phyloP scores from a whole-genome alignment of 2,797 vertebrate species.

The Pangasius sanitwongsei region DNA sequence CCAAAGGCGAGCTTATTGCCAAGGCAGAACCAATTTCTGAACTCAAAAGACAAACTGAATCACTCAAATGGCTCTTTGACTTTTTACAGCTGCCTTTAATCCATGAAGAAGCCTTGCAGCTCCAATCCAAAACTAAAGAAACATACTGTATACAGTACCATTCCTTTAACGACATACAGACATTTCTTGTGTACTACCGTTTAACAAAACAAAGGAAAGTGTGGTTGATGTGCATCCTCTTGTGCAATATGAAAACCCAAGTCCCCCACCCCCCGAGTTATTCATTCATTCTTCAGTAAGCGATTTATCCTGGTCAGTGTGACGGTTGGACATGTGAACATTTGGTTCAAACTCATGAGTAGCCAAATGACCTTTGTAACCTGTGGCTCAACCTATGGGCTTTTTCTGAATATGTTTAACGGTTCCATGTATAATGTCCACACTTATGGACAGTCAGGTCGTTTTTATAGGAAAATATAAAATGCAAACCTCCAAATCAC shows the following conservation, averaged over 20 bases:
- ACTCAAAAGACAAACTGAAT: neutral
- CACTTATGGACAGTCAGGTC: neutral
- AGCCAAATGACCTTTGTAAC: neutral
- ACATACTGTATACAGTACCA: too few relatives aligned
- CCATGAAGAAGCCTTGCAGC: neutral
- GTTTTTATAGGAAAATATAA: too few relatives aligned
- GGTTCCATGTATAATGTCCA: neutral
- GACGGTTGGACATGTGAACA: too few relatives aligned
- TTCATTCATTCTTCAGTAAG: neutral
- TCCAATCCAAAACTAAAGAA: too few relatives aligned
- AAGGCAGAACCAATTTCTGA: neutral
- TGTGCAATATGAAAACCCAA: too few relatives aligned
- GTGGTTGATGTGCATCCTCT: too few relatives aligned
- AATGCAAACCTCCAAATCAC: neutral
- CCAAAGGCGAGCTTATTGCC: neutral
- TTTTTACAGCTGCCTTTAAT: neutral
- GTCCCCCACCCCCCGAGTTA: neutral
- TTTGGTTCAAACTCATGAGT: neutral
- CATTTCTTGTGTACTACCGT: too few relatives aligned
- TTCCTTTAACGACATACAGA: too few relatives aligned
- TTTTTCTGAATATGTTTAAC: neutral
- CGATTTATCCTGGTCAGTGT: neutral
- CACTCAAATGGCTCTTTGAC: neutral
- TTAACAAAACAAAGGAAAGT: too few relatives aligned
- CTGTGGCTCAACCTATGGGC: neutral